Evolutionary conservation across 1,140 invertebrate species (phyloP), one percentile per base, ranked within the genome.

Genomic region (Pseudomyrmex concolor): DNA sequence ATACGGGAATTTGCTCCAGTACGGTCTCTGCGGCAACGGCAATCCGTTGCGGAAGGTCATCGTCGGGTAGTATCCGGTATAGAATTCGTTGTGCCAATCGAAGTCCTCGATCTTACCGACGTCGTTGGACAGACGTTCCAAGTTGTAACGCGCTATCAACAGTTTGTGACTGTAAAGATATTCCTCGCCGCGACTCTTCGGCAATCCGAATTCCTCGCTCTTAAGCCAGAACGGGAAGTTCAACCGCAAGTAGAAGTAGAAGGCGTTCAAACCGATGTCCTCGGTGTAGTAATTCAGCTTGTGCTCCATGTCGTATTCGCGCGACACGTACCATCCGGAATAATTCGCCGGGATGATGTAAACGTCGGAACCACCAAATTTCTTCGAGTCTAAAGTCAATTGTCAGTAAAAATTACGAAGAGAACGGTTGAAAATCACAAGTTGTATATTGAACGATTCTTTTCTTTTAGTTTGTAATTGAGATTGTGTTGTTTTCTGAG

Each of bases 191-290:
- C 91, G 89, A 9, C 81, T 84, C 17, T 84, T 71, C 0, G 60
- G 57, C 2, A 91, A 17, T 10, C 81, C 84, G 66, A 91, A 92
- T 72, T 94, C 90, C 9, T 91, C 88, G 45, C 92, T 91, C 43
- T 92, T 90, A 59, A 94, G 89, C 94, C 95, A 95, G 93, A 93
- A 93, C 2, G 95, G 95, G 64, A 92, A 94, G 57, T 95, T 92
- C 50, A 94, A 77, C 55, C 91, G 86, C 91, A 94, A 94, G 91
- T 94, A 95, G 89, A 95, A 95, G 87, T 96, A 96, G 91, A 95
- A 96, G 4, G 95, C 94, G 86, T 96, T 97, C 51, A 96, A 92
- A 34, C 96, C 96, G 85, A 97, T 95, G 88, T 97, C 96, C 92
- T 97, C 96, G 25, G 95, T 95, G 89, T 96, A 96, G 87, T 97